Evolutionary conservation across 2,797 vertebrate species (phyloP), one percentile per base, ranked within the genome.

Genomic region (Macrochelys suwanniensis): DNA sequence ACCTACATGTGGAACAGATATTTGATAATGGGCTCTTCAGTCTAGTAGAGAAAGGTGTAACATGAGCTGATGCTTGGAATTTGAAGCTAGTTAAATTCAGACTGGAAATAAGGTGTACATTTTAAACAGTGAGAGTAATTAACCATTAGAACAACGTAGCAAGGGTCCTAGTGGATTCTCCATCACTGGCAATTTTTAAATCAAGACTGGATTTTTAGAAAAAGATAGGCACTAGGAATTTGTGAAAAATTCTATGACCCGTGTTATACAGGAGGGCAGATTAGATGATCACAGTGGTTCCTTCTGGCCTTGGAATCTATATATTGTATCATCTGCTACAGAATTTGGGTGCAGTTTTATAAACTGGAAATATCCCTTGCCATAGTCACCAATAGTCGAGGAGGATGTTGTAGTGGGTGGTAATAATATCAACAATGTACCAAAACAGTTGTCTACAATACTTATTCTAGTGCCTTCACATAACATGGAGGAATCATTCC

Each of bases 281-380:
- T 68, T 68, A 68, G 33, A 21, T 37, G 9, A 68, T 68, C n/a
- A 68, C n/a, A 68, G 17, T 37, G 33, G 65, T 68, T 68, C 65
- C n/a, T 68, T 68, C n/a, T 37, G 17, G n/a, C 9, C 15, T 68
- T 68, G 17, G 65, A 21, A 68, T 37, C n/a, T 68, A 11, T n/a
- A 33, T 19, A n/a, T 86, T 84, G 7, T 50, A 31, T 96, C 37
- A 79, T 89, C 42, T 89, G 28, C 82, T 94, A 37, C 88, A 85
- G 80, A 90, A 93, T 89, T 88, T 88, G 25, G 17, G 31, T 0
- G 0, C n/a, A 21, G 4, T 68, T 68, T 19, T 68, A 68, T 68
- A 68, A n/a, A 68, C 9, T 68, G 33, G 33, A 68, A 37, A 68
- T 37, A 68, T 37, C 65, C n/a, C 17, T 37, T 21, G 17, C 17